Conservation (phyloP, 2,113 vertebrate genomes). For the Uria aalge region DNA sequence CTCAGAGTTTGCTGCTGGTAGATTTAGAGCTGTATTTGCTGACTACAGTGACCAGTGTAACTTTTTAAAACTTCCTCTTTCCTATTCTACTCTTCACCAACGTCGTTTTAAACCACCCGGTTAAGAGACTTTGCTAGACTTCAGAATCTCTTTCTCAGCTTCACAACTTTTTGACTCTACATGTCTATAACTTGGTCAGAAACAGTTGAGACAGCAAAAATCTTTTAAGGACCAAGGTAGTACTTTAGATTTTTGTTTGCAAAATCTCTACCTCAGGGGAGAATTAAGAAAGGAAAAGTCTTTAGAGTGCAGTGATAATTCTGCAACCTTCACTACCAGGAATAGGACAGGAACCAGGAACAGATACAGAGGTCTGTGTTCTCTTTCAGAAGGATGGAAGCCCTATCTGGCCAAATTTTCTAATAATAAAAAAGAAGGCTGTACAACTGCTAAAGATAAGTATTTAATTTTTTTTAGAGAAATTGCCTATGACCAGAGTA, state of each 20-base stretch:
- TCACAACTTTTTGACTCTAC: not conserved
- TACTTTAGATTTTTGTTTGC: not conserved
- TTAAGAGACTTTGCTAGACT: not conserved
- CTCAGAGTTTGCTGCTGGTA: not conserved
- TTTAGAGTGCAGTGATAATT: not conserved
- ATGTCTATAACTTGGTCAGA: not conserved
- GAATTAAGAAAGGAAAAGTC: not conserved
- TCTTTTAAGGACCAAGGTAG: not conserved
- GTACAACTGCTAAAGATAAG: not conserved
- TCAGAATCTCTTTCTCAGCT: not conserved
- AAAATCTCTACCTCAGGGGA: not conserved
- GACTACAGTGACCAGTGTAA: not conserved
- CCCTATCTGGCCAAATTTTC: not conserved
- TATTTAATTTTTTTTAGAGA: not conserved
- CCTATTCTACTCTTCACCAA: not conserved
- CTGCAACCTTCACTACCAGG: not conserved
- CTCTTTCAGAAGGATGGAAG: not conserved
- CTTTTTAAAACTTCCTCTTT: not conserved
- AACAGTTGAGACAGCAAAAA: not conserved
- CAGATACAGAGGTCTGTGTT: not conserved
- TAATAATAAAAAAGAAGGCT: not conserved
- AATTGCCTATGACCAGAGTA: not conserved
- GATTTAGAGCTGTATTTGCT: not conserved
- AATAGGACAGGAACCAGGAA: not conserved
- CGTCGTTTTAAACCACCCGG: not conserved